Evolutionary conservation across 2,888 invertebrate genomes (phyloP).

Genomic region (Mactromeris polynyma): DNA sequence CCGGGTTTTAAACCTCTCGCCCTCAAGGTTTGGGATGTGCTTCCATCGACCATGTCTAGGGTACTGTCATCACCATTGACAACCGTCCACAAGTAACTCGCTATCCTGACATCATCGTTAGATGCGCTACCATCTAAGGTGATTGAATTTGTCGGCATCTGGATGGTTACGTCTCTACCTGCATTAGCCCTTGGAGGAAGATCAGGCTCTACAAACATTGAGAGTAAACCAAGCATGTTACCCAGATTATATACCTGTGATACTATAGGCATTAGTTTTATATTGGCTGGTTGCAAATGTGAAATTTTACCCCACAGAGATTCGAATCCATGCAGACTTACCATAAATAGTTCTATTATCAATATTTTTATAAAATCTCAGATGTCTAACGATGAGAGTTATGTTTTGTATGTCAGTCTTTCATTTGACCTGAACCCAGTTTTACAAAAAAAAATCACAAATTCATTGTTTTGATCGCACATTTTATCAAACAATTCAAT

Average conservation of each 20-base stretch:
- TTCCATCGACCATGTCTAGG: neutral
- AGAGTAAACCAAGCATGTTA: neutral
- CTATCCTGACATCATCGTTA: slow-evolving; percentile 46
- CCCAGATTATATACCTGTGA: neutral
- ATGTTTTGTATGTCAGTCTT: no score
- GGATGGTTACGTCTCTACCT: slow-evolving; percentile 43
- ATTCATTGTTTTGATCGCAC: no score
- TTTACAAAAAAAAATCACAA: no score
- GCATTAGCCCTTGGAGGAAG: slow-evolving; percentile 55
- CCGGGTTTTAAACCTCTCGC: slow-evolving; percentile 39
- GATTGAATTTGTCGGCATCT: slow-evolving; percentile 39
- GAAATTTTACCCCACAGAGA: no score
- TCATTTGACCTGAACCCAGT: no score
- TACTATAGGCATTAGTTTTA: no score
- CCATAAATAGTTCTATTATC: no score
- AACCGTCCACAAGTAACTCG: slow-evolving; percentile 44
- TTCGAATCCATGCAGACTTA: no score
- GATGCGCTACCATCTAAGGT: slow-evolving; percentile 44
- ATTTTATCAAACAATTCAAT: no score
- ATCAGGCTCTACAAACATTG: neutral
- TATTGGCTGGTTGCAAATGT: no score
- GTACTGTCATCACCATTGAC: neutral
- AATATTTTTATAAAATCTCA: no score
- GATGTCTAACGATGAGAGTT: no score
- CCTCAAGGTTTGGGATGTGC: slow-evolving; percentile 6